Percentiles rank a stretch among this genome's conserved stretches.
Evolutionary conservation across 2,797 vertebrate genomes (phyloP).

Genomic region (Myripristis murdjan): DNA sequence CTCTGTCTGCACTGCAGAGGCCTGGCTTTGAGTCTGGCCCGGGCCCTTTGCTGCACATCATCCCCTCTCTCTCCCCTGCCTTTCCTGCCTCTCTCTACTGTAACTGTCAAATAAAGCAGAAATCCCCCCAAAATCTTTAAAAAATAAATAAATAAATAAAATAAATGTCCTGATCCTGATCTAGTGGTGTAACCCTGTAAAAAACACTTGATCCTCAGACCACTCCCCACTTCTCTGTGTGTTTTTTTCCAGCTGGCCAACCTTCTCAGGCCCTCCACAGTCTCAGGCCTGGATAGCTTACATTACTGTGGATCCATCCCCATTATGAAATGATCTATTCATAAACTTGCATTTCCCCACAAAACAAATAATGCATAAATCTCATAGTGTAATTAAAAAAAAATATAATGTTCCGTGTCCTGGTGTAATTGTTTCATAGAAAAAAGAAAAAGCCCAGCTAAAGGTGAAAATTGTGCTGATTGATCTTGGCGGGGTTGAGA

Average conservation of each 20-base stretch:
- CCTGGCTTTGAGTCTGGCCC: too few species aligned
- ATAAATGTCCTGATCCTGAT: too few species aligned
- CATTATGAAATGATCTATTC: constrained; percentile 25
- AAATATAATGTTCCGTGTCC: constrained; percentile 23
- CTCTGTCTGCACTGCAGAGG: too few species aligned
- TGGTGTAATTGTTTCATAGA: constrained; percentile 22
- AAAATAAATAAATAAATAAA: too few species aligned
- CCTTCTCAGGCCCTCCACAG: constrained; percentile 30
- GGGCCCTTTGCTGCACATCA: too few species aligned
- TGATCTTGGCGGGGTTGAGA: constrained; percentile 56
- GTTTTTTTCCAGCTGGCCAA: not conserved
- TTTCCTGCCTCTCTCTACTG: too few species aligned
- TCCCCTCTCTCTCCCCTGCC: too few species aligned
- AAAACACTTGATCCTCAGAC: too few species aligned
- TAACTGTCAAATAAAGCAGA: too few species aligned
- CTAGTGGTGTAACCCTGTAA: too few species aligned
- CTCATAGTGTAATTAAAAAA: constrained; percentile 50
- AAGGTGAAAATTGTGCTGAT: constrained; percentile 41
- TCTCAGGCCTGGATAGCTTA: constrained; percentile 2
- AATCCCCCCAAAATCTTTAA: too few species aligned
- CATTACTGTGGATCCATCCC: constrained; percentile 35
- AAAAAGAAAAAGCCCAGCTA: constrained; percentile 4
- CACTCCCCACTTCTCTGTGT: not conserved
- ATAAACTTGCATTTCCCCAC: constrained; percentile 5
- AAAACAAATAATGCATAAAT: constrained; percentile 39